A percentile compares a stretch with the other conserved stretches of the same genome.
phyloP scores from a whole-genome alignment of 1,140 invertebrate genomes.

The Chionoecetes opilio region DNA sequence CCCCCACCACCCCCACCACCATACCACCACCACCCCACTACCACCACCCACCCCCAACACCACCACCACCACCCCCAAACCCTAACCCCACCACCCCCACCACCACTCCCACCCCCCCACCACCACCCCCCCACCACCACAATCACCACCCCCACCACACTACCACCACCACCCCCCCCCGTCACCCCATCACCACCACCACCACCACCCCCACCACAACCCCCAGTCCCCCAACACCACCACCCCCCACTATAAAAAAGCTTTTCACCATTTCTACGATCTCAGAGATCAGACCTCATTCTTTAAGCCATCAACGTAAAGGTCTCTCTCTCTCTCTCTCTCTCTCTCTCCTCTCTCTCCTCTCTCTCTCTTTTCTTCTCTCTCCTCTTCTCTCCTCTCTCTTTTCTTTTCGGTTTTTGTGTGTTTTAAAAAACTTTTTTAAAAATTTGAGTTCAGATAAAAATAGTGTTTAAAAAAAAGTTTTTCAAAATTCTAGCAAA shows the following conservation, averaged over 20 bases:
- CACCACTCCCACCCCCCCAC: slow-evolving; percentile 9
- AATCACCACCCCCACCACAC: background rate
- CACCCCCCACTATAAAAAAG: background rate
- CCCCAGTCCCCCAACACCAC: too few species aligned
- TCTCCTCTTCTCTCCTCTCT: slow-evolving; percentile 14
- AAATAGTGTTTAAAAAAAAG: background rate
- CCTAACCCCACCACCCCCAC: background rate
- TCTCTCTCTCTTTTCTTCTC: slow-evolving; percentile 42
- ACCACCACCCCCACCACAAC: background rate
- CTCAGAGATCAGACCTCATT: slow-evolving; percentile 10
- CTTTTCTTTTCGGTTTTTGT: background rate
- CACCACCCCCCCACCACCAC: background rate
- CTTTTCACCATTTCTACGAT: background rate
- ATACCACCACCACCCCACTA: background rate
- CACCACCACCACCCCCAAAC: background rate
- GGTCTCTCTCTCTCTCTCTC: slow-evolving; percentile 5
- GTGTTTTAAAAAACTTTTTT: background rate
- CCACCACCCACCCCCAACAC: too few species aligned
- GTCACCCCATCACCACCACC: slow-evolving; percentile 23
- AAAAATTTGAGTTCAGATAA: background rate
- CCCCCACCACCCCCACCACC: background rate
- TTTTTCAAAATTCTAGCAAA: background rate
- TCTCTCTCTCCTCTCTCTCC: slow-evolving; percentile 44
- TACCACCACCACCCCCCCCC: slow-evolving; percentile 13
- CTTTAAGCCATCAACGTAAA: background rate